These are phyloP conservation scores for Bibio marci DNA, from an alignment of 2,888 invertebrate genomes.

Conservation along the genomic window DNA sequence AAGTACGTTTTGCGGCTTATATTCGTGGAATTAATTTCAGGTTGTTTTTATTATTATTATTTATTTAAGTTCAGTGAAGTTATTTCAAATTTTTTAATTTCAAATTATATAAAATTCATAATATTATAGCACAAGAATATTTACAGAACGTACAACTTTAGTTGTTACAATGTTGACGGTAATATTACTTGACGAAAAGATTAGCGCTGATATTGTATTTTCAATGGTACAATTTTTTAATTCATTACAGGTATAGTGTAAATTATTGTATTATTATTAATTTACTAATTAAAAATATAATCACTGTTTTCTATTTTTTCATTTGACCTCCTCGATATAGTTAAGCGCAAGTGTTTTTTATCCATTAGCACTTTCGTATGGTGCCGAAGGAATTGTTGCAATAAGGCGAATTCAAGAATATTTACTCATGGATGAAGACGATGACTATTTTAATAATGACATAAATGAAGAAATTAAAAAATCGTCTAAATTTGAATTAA, in stretches of 20 bases:
- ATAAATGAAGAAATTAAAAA: too few species aligned
- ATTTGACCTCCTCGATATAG: constrained; percentile 15
- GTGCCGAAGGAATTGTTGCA: constrained; percentile 38
- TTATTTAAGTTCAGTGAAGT: too few species aligned
- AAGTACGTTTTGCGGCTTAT: constrained; percentile 44
- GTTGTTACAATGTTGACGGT: constrained; percentile 65
- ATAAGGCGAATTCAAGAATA: constrained; percentile 39
- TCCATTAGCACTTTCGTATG: constrained; percentile 36
- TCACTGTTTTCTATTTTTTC: too few species aligned
- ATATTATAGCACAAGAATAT: constrained; percentile 37
- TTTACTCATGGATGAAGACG: constrained; percentile 36
- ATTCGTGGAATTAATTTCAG: constrained; percentile 48
- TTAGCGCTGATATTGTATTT: constrained; percentile 51
- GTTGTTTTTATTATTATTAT: too few species aligned
- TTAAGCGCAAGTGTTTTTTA: constrained; percentile 40
- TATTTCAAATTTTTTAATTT: too few species aligned
- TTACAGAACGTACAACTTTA: constrained; percentile 69
- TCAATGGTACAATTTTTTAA: constrained; percentile 65
- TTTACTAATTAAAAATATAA: not conserved
- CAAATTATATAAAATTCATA: too few species aligned
- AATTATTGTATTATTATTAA: not conserved
- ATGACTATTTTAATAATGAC: too few species aligned
- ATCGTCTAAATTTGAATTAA: constrained; percentile 16
- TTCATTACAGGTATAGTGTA: constrained; percentile 39
- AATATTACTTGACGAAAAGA: constrained; percentile 45